phyloP scores from a whole-genome alignment of 2,113 vertebrate species.

The rat (Rattus norvegicus) region GRCr8 NC_086033.1:85153501-85154000 shows the following conservation, averaged over 20 bases:
- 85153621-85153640: not conserved
- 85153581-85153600: not conserved
- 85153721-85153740: not conserved
- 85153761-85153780: not conserved
- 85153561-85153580: not conserved
- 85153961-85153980: not conserved
- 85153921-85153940: not conserved
- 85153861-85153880: not conserved
- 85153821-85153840: not conserved
- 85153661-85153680: not conserved
- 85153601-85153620: not conserved
- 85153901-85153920: not conserved
- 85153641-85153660: too few species aligned
- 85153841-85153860: not conserved
- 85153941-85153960: not conserved
- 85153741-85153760: not conserved
- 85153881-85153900: not conserved
- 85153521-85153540: not conserved
- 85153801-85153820: not conserved
- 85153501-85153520: not conserved
- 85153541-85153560: not conserved
- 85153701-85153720: not conserved
- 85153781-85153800: not conserved
- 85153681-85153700: not conserved
- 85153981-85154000: not conserved